phyloP scores from a whole-genome alignment of 2,888 invertebrate species.

The Dinocampus coccinellae region DNA sequence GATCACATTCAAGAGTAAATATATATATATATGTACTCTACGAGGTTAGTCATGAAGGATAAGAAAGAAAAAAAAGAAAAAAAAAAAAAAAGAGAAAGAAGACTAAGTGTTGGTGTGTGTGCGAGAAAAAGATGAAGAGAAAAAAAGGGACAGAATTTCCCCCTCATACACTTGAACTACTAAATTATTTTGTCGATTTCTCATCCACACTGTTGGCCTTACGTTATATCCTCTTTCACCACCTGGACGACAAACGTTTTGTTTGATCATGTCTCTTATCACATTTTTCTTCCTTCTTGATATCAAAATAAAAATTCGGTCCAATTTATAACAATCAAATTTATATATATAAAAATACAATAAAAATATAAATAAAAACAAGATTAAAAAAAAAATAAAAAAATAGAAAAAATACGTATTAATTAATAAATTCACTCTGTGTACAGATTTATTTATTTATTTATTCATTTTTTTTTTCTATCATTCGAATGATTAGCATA shows the following conservation, averaged over 20 bases:
- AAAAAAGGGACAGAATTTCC: background rate
- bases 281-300: background rate
- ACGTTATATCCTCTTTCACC: background rate
- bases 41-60: background rate
- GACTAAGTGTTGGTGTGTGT: no score
- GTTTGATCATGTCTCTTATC: background rate
- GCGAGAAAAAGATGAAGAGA: no score
- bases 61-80: background rate
- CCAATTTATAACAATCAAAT: background rate
- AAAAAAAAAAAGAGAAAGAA: background rate
- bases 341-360: background rate
- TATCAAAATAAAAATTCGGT: background rate
- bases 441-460: no score
- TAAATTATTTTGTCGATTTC: conserved; percentile 5
- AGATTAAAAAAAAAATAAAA: background rate
- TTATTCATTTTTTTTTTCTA: no score
- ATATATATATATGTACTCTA: background rate
- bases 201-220: background rate
- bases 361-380: background rate
- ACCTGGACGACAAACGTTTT: background rate
- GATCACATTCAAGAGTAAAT: background rate
- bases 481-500: background rate
- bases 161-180: background rate
- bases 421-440: no score
- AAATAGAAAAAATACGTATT: background rate